Evolutionary conservation across 2,888 invertebrate genomes (phyloP), one percentile per base, ranked within the genome.

Genomic region (Drosophila austrosaltans): DNA sequence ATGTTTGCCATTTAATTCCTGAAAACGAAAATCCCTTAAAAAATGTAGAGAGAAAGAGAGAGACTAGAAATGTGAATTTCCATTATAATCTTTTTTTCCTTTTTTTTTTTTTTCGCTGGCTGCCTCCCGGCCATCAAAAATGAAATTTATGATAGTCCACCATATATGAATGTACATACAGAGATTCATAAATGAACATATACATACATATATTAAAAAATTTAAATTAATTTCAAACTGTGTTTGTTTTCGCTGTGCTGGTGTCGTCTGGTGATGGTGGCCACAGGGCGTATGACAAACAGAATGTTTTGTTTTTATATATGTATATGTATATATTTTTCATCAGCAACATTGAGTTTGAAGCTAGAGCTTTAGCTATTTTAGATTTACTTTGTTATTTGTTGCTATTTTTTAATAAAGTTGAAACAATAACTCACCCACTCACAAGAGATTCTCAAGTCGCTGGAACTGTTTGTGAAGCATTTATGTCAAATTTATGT

Each of bases 401-500:
- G 54, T 57, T 28, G 83, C 85, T 88, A 22, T 81, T 83, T 88
- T 90, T 89, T 88, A 90, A 88, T 90, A 90, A 90, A 90, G 89
- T 81, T 77, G 75, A 81, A 82, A 82, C 81, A 80, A 90, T 90
- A 89, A 81, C 54, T 54, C 69, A 61, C 62, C 39, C 59, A 67
- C 48, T 54, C 44, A 36, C 1, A 36, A 36, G 2, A 28, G 54
- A 67, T 67, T 72, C 67, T 72, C 10, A 10, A 25, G 25, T 58
- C 53, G 58, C 67, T 58, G 39, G 16, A 61, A 44, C 72, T 77
- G 79, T 85, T 82, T 71, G 81, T 87, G 79, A 83, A 83, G 77
- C 90, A 89, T 90, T 90, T 90, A 90, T 86, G 89, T 87, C 87
- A 89, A 89, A 89, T 90, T 90, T 90, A 90, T 90, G 87, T 89